Conservation (phyloP, 2,888 invertebrate species). For the Tinea pellionella region DNA sequence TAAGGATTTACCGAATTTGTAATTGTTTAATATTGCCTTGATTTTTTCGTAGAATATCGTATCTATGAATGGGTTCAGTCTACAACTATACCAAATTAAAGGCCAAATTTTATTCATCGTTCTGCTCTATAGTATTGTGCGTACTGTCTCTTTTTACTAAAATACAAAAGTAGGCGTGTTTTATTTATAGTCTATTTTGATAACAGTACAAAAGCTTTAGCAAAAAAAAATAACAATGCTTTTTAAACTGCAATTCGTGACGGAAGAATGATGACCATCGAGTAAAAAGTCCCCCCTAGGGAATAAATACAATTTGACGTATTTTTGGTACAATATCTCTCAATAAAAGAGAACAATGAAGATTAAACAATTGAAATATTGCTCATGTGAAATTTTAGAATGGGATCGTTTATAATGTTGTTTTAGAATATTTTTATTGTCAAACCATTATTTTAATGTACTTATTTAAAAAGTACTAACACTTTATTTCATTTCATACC, state of each 20-base stretch:
- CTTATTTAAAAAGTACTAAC: too few relatives aligned
- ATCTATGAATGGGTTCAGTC: neutral
- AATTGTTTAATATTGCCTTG: too few relatives aligned
- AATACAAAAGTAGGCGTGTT: constrained; percentile 42
- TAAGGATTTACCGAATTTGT: too few relatives aligned
- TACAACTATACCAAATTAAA: neutral
- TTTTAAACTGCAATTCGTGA: constrained; percentile 26
- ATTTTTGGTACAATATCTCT: neutral
- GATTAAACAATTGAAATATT: constrained; percentile 1
- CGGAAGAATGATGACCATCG: constrained; percentile 31
- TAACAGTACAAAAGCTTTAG: constrained; percentile 37
- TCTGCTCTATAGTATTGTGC: neutral
- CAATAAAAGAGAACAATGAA: constrained; percentile 2
- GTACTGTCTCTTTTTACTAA: neutral
- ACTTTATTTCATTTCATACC: too few relatives aligned
- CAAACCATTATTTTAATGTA: too few relatives aligned
- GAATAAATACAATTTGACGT: constrained; percentile 4
- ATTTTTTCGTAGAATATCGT: too few relatives aligned
- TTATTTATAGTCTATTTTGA: constrained; percentile 57
- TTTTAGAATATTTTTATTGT: neutral
- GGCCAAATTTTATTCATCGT: neutral
- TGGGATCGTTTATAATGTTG: neutral
- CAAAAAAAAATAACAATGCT: constrained; percentile 25
- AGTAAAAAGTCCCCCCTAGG: constrained; percentile 4
- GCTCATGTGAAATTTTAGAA: neutral